Percentiles rank a stretch among this genome's conserved stretches.
These are phyloP conservation scores for Drepanosiphum platanoidis DNA, from an alignment of 2,888 invertebrate genomes.

Conservation along the genomic window DNA sequence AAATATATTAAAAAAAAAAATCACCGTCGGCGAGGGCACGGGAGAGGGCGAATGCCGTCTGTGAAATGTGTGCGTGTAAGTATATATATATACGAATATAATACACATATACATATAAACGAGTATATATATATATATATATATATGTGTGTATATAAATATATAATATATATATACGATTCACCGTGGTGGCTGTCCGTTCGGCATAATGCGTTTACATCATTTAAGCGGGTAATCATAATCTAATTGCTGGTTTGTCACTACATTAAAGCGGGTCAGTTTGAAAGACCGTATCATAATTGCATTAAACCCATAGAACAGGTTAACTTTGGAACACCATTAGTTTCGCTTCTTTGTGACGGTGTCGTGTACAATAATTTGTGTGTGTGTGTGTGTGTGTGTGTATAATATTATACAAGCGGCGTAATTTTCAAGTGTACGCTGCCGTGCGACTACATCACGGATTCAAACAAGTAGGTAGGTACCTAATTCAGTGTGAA, in stretches of 20 bases:
- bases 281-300: conserved; percentile 58
- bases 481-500: conserved; percentile 57
- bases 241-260: conserved; percentile 58
- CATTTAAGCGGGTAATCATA: conserved; percentile 53
- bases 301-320: conserved; percentile 59
- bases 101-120: background rate
- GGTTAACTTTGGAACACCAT: conserved; percentile 54
- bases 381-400: background rate
- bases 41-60: background rate
- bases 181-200: conserved; percentile 38
- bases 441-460: background rate
- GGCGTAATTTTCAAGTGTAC: conserved; percentile 34
- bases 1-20: no score
- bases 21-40: background rate
- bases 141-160: background rate
- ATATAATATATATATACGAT: background rate
- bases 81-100: background rate
- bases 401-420: background rate
- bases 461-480: conserved; percentile 53
- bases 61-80: background rate
- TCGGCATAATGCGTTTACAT: conserved; percentile 53
- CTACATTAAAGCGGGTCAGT: conserved; percentile 40
- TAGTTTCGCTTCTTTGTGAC: conserved; percentile 59
- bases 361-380: conserved; percentile 23
- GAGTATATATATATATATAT: background rate